Conservation (phyloP, 2,797 vertebrate genomes). For the Lepidocolaptes lacrymiger region DNA sequence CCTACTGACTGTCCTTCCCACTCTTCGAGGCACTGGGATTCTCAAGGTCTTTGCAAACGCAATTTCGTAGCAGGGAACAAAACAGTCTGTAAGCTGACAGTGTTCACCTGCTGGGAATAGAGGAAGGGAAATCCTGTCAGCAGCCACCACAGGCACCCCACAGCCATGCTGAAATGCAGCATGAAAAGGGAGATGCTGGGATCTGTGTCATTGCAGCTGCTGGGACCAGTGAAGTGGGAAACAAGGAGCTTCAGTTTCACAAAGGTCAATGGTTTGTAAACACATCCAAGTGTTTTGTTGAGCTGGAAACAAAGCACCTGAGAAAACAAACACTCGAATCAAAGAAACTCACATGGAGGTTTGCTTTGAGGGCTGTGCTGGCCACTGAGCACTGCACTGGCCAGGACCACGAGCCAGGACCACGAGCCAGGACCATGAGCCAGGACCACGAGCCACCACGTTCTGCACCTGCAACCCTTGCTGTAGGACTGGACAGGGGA, state of each 20-base stretch:
- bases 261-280: not conserved
- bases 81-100: not conserved
- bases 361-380: not conserved
- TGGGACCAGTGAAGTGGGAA: not conserved
- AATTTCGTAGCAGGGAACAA: fast-evolving
- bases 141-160: not conserved
- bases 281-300: not conserved
- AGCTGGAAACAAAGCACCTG: not conserved
- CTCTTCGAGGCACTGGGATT: not conserved
- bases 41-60: not conserved
- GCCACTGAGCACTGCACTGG: fast-evolving
- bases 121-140: not conserved
- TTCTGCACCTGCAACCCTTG: not conserved
- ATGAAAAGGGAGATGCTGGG: not conserved
- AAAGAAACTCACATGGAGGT: not conserved
- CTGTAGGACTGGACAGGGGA: not conserved
- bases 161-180: not conserved
- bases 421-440: not conserved
- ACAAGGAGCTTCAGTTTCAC: not conserved
- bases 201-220: not conserved
- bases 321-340: not conserved
- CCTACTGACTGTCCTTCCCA: not conserved
- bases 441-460: fast-evolving
- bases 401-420: not conserved
- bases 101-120: not conserved